Base-by-base conservation (phyloP, 1,140 invertebrate species). In the Fopius arisanus region DNA sequence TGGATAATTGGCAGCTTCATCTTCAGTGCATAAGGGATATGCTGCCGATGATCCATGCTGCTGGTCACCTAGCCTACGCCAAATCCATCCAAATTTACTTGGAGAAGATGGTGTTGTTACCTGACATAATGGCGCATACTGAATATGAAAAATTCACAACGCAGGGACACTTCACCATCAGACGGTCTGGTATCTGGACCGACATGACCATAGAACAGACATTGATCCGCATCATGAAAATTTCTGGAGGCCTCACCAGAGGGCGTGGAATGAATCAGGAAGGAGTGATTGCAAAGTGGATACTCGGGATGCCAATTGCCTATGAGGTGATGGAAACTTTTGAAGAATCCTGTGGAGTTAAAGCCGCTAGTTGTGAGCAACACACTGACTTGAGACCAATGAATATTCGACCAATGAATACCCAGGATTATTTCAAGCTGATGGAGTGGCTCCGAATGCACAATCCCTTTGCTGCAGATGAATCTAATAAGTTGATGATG, bases 181-280 rank as follows among this genome's bases (percentile, higher is more conserved):
- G n/a, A n/a, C n/a, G n/a, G n/a, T n/a, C n/a, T n/a, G n/a, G 86
- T 16, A 69, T 86, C 16, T 86, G 79, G 67, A 67, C 78, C 1
- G 82, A 85, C 74, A 78, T 82, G 77, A 81, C 79, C 0, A 83
- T 84, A 37, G 82, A 85, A 69, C 82, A 84, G 68, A 75, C 68
- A 54, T 62, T 84, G 6, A 84, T 77, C 76, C 62, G 75, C 48
- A 78, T 75, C 37, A 66, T 85, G 48, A 84, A 83, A 75, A 74
- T 80, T 75, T 70, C 40, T 29, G 82, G 81, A 65, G 80, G 75
- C 16, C 7, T 80, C 6, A 75, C 70, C 3, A 26, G 7, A 7
- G 41, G 40, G 48, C 72, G 76, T 14, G 21, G 78, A 54, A 74
- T 75, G 26, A 41, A 70, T 28, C 26, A 70, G 37, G 67, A 51